Evolutionary conservation across 2,888 invertebrate genomes (phyloP), one percentile per base, ranked within the genome.

Genomic region (Oasisia sp.): DNA sequence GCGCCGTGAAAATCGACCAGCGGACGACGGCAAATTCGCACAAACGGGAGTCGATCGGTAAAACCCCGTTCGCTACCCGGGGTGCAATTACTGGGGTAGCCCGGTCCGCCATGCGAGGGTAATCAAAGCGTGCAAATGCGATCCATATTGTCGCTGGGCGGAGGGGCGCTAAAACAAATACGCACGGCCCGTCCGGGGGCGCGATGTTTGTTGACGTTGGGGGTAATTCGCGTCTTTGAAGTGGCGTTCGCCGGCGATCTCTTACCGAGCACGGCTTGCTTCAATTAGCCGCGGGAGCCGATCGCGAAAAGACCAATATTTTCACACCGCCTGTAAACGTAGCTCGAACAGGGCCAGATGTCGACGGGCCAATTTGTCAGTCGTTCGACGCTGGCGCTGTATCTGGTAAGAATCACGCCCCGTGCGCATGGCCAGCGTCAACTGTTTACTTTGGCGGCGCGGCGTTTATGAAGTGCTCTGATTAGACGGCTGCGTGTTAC

Each of bases 171-270:
- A 74, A 74, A 74, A 74, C 74, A 74, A 74, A 74, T 74, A 74
- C 7, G 19, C 14, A 19, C 19, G 74, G 27, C 27, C 74, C 27
- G 74, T 74, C 74, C 74, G 74, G 74, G 38, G 74, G 5, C n/a
- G 74, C 27, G 74, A 74, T 74, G 74, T 74, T 74, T 74, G 74
- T 74, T 74, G 74, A 74, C 74, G 74, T 74, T 27, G 74, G 74
- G 74, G 74, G 74, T 74, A 74, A 74, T 74, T 74, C 74, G 74
- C 74, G 74, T 74, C 74, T 74, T 74, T 74, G 74, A 74, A 74
- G 74, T 74, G 74, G 74, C 74, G 74, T 74, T 74, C 27, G 19
- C 27, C 74, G 4, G 74, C 74, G 74, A 14, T 74, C 74, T 74
- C 74, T 74, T 74, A 74, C 74, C 19, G 74, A 19, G 74, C 74